Conservation (phyloP, 2,888 invertebrate species). For the Pimpla rufipes region DNA sequence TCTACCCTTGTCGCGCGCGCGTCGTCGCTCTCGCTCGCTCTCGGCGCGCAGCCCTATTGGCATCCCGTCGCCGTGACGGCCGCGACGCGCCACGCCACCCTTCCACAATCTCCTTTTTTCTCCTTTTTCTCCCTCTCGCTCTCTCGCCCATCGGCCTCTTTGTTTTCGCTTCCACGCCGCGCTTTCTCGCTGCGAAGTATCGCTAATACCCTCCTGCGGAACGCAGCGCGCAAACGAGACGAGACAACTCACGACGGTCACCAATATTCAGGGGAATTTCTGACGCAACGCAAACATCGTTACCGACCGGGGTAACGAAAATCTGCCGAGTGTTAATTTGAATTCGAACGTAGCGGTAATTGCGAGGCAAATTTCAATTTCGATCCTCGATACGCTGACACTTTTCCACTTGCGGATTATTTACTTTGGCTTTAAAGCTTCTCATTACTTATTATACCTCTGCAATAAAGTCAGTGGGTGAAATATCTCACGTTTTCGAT, state of each 20-base stretch:
- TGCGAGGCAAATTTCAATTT: too few relatives aligned
- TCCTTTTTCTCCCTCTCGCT: constrained; percentile 42
- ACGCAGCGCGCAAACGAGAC: neutral
- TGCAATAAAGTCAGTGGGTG: too few relatives aligned
- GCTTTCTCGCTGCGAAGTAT: constrained; percentile 23
- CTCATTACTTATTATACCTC: too few relatives aligned
- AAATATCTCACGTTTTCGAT: too few relatives aligned
- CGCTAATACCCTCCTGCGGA: constrained; percentile 24
- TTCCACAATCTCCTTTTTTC: constrained; percentile 56
- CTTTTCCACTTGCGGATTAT: too few relatives aligned
- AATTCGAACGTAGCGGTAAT: neutral
- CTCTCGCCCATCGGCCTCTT: constrained; percentile 26
- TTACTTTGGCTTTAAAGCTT: too few relatives aligned
- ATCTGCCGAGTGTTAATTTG: neutral
- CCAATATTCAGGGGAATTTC: neutral
- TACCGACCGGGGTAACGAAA: neutral
- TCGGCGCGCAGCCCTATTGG: constrained; percentile 68
- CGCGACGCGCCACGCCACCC: constrained; percentile 48
- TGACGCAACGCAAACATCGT: neutral
- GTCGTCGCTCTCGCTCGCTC: constrained; percentile 19
- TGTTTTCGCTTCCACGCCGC: constrained; percentile 27
- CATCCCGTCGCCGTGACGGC: constrained; percentile 71
- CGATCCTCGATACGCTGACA: too few relatives aligned
- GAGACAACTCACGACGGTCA: constrained; percentile 1
- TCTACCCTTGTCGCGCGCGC: constrained; percentile 69